A percentile compares a stretch with the other conserved stretches of the same genome.
Evolutionary conservation across 1,140 invertebrate species (phyloP).

Genomic region (Ylistrum balloti): DNA sequence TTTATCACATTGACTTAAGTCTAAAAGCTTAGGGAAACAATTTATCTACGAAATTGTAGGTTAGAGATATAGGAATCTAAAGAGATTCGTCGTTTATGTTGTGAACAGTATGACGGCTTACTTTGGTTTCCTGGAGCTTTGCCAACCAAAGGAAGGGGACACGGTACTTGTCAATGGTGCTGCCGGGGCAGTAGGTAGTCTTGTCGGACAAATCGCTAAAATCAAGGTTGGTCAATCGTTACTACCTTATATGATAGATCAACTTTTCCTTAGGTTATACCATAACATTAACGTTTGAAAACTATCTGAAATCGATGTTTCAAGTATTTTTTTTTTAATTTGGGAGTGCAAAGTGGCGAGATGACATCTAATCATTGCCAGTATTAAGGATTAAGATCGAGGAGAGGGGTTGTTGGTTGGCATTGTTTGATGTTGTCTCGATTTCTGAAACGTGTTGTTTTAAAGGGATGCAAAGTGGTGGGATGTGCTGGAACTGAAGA

Average conservation of each 20-base stretch:
- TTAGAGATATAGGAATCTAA: too few species aligned
- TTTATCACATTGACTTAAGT: too few species aligned
- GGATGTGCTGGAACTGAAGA: constrained; percentile 88
- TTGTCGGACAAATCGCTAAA: constrained; percentile 87
- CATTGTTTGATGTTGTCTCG: too few species aligned
- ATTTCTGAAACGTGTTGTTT: not conserved
- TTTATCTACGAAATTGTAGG: too few species aligned
- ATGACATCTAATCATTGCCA: not conserved
- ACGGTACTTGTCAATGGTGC: constrained; percentile 86
- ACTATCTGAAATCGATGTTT: not conserved
- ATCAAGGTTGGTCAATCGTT: constrained; percentile 64
- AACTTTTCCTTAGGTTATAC: not conserved
- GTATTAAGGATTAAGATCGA: too few species aligned
- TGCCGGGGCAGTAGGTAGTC: constrained; percentile 87
- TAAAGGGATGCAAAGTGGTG: constrained; percentile 87
- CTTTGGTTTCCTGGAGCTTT: constrained; percentile 88
- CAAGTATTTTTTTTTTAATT: not conserved
- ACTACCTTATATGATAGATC: not conserved
- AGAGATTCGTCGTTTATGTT: too few species aligned
- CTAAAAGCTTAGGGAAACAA: too few species aligned
- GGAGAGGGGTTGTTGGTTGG: too few species aligned
- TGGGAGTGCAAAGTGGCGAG: not conserved
- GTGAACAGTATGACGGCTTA: constrained; percentile 87
- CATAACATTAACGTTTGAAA: not conserved
- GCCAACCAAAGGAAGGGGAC: constrained; percentile 87